These are phyloP conservation scores for Fukomys damarensis DNA, from an alignment of 2,113 vertebrate species.

Conservation along the genomic window DNA sequence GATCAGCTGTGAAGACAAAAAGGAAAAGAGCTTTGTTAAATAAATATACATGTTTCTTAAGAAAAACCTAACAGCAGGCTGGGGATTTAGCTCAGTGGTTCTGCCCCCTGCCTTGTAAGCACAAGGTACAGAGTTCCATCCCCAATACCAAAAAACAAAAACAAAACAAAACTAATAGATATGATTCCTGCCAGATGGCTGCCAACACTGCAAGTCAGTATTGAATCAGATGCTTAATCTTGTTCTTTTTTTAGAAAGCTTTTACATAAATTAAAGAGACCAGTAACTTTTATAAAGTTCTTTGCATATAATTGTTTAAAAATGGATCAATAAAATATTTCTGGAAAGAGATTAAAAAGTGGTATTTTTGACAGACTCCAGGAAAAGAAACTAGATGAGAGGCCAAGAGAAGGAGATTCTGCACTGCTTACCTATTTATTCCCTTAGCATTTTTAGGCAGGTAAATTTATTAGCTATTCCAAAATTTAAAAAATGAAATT, in stretches of 20 bases:
- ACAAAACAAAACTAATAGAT: conserved; percentile 50
- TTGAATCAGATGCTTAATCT: conserved; percentile 33
- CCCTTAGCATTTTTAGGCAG: background rate
- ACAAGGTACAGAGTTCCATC: no score
- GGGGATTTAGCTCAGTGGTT: no score
- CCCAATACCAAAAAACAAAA: no score
- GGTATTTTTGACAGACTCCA: background rate
- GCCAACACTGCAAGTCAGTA: background rate
- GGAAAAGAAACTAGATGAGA: background rate
- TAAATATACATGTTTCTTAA: conserved; percentile 19
- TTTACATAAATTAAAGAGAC: conserved; percentile 45
- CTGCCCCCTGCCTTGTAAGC: no score
- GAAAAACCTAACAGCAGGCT: conserved; percentile 59
- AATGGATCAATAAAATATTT: background rate
- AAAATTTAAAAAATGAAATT: background rate
- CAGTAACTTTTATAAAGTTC: background rate
- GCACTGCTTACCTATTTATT: background rate
- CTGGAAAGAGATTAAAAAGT: background rate
- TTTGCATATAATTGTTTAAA: conserved; percentile 18
- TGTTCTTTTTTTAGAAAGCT: conserved; percentile 59
- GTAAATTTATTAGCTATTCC: background rate
- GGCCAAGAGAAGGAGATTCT: background rate
- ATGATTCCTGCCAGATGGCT: conserved; percentile 48
- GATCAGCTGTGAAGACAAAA: conserved; percentile 87
- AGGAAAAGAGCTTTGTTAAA: conserved; percentile 57